Evolutionary conservation across 2,113 vertebrate species (phyloP), one percentile per base, ranked within the genome.

Genomic region (Rhinichthys klamathensis): DNA sequence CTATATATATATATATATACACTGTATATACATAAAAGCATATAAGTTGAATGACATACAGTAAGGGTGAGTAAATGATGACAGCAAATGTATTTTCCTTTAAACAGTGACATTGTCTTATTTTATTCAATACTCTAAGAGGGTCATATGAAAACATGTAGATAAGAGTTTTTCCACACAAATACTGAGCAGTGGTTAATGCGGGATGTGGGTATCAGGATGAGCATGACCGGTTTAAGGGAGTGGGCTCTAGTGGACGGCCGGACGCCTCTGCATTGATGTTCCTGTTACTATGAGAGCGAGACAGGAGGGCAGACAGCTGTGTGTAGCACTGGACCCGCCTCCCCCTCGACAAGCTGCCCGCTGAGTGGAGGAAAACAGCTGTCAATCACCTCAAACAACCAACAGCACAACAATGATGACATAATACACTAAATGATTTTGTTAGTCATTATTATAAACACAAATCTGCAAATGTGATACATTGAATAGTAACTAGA

Each of bases 201-300:
- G 41, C 0, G n/a, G 38, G 11, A 6, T 69, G 41, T 75, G 58
- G 0, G 67, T 58, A 56, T 75, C 44, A 54, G 38, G 80, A 51
- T 49, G 30, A 79, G 54, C 60, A 32, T 72, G 81, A 75, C 7
- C 49, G 85, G 85, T 8, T 35, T 74, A 30, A n/a, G 61, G 82
- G 85, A 87, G 87, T 10, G 67, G 1, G 69, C 35, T 76, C 67
- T n/a, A 63, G 51, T 18, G 30, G 89, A 38, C 0, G 10, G 0
- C 76, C 61, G 0, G 23, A 1, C n/a, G 35, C 60, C 10, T 84
- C 85, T 74, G 87, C 1, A 56, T 3, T 27, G 58, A 92, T 78
- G 0, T 4, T 92, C 11, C 87, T 72, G 7, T 89, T 92, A 80
- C 77, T 89, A 21, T 61, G 85, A 65, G 90, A 91, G 7, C 63